A percentile compares a stretch with the other conserved stretches of the same genome.
phyloP scores from a whole-genome alignment of 1,140 invertebrate genomes.

The Planococcus citri region DNA sequence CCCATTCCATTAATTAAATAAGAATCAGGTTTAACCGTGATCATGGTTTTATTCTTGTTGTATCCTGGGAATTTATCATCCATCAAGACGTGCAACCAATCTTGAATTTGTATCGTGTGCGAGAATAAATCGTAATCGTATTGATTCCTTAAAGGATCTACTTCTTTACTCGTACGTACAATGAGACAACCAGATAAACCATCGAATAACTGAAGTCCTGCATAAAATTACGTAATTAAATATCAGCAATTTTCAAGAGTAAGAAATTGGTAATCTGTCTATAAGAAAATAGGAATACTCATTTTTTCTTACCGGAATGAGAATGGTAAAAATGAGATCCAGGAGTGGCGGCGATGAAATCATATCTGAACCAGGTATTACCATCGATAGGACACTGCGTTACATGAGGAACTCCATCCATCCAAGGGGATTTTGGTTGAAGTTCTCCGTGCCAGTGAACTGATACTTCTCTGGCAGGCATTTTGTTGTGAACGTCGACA shows the following conservation, averaged over 20 bases:
- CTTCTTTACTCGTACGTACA: not conserved
- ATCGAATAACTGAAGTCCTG: not conserved
- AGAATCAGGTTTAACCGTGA: constrained; percentile 36
- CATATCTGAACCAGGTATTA: constrained; percentile 28
- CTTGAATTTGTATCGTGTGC: constrained; percentile 39
- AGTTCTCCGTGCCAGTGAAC: constrained; percentile 40
- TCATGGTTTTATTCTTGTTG: not conserved
- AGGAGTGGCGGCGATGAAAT: constrained; percentile 26
- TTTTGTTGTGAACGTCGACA: constrained; percentile 36
- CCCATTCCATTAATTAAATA: constrained; percentile 40
- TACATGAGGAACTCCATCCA: constrained; percentile 40
- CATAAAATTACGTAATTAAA: not conserved
- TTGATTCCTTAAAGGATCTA: constrained; percentile 22
- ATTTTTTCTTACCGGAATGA: not conserved
- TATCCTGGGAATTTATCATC: constrained; percentile 25
- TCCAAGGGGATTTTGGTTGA: constrained; percentile 37
- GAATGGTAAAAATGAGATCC: constrained; percentile 32
- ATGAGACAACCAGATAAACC: not conserved
- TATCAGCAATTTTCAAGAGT: not conserved
- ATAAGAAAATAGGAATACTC: too few species aligned
- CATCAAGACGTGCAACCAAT: constrained; percentile 38
- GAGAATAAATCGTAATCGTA: constrained; percentile 42
- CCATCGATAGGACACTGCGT: constrained; percentile 31
- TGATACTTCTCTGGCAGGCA: constrained; percentile 34
- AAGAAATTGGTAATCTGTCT: too few species aligned